A percentile compares a stretch with the other conserved stretches of the same genome.
phyloP scores from a whole-genome alignment of 2,113 vertebrate species.

The Alethe diademata region DNA sequence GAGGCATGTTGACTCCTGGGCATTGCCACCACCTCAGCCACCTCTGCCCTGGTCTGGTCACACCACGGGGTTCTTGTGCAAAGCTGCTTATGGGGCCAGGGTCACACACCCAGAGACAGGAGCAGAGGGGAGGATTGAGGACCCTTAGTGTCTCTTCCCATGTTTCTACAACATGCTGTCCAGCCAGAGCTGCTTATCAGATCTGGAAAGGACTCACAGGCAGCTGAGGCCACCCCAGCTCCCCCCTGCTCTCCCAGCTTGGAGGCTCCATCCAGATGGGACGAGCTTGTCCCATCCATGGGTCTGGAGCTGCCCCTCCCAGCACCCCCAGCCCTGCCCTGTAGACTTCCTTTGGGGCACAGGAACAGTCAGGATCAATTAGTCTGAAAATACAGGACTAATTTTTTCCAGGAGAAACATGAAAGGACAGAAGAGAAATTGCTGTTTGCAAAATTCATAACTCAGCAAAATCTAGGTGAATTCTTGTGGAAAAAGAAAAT shows the following conservation, averaged over 20 bases:
- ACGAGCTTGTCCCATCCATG: rapidly evolving
- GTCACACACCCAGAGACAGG: not conserved
- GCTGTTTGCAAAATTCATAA: not conserved
- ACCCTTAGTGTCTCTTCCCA: not conserved
- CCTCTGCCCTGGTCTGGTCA: rapidly evolving
- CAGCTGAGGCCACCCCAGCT: not conserved
- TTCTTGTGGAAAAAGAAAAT: not conserved
- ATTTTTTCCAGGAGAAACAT: not conserved
- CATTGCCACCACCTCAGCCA: too few relatives aligned
- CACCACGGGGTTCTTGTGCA: not conserved
- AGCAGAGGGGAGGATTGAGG: not conserved
- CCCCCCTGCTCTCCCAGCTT: not conserved
- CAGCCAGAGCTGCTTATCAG: not conserved
- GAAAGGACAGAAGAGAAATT: not conserved
- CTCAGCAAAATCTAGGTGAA: not conserved
- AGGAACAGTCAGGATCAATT: not conserved
- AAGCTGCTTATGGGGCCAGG: not conserved
- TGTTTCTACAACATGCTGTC: not conserved
- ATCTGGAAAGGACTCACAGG: not conserved
- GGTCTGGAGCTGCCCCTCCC: not conserved
- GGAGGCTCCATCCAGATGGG: rapidly evolving
- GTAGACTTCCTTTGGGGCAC: not conserved
- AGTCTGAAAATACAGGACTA: not conserved
- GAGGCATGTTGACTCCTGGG: rapidly evolving
- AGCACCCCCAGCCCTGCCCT: not conserved